Evolutionary conservation across 2,888 invertebrate species (phyloP).

Genomic region (Euplexia lucipara): DNA sequence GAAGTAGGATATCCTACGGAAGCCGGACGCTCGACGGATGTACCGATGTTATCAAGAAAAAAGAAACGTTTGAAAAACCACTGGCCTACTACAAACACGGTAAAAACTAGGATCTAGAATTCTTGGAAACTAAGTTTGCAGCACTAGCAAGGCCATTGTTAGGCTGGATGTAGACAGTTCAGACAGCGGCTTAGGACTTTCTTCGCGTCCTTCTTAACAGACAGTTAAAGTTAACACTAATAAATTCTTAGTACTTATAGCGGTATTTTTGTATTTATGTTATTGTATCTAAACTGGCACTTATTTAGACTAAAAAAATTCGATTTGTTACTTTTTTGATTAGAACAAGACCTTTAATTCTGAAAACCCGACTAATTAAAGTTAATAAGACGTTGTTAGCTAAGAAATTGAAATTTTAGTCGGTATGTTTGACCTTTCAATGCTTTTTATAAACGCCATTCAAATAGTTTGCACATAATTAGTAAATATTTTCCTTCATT

Average conservation of each 20-base stretch:
- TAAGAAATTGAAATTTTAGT: not conserved
- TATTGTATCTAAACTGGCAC: no score
- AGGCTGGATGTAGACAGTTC: slow-evolving; percentile 28
- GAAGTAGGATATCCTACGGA: slow-evolving; percentile 83
- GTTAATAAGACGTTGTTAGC: not conserved
- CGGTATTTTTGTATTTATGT: no score
- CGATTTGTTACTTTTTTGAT: not conserved
- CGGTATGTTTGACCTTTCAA: not conserved
- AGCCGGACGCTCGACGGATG: slow-evolving; percentile 75
- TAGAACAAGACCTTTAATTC: slow-evolving; percentile 7
- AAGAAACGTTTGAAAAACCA: slow-evolving; percentile 68
- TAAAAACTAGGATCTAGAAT: slow-evolving; percentile 44
- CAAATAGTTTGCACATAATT: not conserved
- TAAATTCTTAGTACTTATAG: slow-evolving; percentile 32
- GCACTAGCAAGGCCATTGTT: slow-evolving; percentile 37
- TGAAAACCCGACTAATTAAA: not conserved
- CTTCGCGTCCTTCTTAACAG: slow-evolving; percentile 40
- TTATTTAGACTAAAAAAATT: not conserved
- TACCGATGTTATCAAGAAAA: slow-evolving; percentile 76
- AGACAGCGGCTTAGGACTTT: slow-evolving; percentile 26
- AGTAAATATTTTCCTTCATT: not conserved
- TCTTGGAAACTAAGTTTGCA: slow-evolving; percentile 36
- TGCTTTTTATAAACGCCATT: not conserved
- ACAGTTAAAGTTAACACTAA: slow-evolving; percentile 24
- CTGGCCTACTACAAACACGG: slow-evolving; percentile 68